A percentile compares a stretch with the other conserved stretches of the same genome.
These are phyloP conservation scores for Intellagama lesueurii DNA, from an alignment of 2,797 vertebrate species.

Conservation along the genomic window DNA sequence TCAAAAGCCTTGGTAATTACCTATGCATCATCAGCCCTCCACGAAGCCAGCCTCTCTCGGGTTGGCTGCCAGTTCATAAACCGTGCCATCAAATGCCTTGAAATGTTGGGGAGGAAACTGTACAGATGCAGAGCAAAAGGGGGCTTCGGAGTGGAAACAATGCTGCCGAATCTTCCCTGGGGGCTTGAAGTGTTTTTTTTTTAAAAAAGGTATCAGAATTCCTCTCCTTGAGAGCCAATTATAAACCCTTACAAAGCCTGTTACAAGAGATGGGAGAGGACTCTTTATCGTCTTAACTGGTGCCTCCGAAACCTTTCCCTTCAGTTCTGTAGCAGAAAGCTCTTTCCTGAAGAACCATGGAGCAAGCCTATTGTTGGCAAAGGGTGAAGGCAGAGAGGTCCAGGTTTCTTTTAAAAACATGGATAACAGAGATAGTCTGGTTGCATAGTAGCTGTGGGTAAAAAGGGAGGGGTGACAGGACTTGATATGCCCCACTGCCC, in stretches of 20 bases:
- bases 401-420: neutral
- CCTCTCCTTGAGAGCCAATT: slow-evolving; percentile 4
- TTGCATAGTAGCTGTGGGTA: neutral
- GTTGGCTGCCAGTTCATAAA: slow-evolving; percentile 33
- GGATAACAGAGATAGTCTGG: no score
- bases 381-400: slow-evolving; percentile 31
- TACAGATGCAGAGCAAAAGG: no score
- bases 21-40: neutral
- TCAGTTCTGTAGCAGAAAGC: slow-evolving; percentile 45
- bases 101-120: slow-evolving; percentile 29
- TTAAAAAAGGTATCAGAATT: neutral
- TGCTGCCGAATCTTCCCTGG: neutral
- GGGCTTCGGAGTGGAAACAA: neutral
- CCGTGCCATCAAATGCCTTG: slow-evolving; percentile 7
- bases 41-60: neutral
- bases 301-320: slow-evolving; percentile 31
- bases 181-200: neutral
- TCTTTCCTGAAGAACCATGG: slow-evolving; percentile 20
- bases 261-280: neutral
- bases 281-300: neutral
- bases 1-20: slow-evolving; percentile 5
- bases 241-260: neutral
- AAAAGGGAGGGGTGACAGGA: neutral
- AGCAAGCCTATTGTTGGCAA: slow-evolving; percentile 44
- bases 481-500: neutral